Percentiles rank a stretch among this genome's conserved stretches.
Conservation (phyloP, 2,888 invertebrate species). For the Tachina fera region DNA sequence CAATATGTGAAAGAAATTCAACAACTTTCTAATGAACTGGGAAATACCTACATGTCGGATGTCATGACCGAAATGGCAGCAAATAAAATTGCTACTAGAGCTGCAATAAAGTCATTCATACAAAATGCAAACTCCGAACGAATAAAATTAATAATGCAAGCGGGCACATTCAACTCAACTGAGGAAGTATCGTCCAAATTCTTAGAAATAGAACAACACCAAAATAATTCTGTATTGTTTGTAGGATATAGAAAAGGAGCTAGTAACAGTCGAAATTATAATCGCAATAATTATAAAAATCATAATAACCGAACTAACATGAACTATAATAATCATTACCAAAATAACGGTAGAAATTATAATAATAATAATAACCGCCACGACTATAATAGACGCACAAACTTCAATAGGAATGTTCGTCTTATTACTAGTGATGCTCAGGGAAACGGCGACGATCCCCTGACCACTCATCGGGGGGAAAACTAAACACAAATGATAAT, state of each 20-base stretch:
- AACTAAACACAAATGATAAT: too few relatives aligned
- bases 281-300: background rate
- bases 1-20: too few relatives aligned
- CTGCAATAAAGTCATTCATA: background rate
- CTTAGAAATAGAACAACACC: too few relatives aligned
- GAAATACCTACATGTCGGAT: background rate
- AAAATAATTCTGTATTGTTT: too few relatives aligned
- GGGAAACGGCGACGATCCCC: background rate
- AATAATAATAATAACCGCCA: background rate
- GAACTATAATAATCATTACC: background rate
- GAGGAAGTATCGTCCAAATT: too few relatives aligned
- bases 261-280: background rate
- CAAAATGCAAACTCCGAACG: background rate
- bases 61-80: background rate
- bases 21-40: background rate
- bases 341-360: background rate
- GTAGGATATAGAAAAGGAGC: background rate
- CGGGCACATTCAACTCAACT: background rate
- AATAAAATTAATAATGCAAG: background rate
- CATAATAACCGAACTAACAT: background rate
- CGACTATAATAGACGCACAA: background rate
- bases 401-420: background rate
- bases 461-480: background rate
- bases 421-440: background rate
- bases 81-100: background rate